A percentile compares a stretch with the other conserved stretches of the same genome.
Conservation (phyloP, 2,113 vertebrate species). For the Ptilonorhynchus violaceus region DNA sequence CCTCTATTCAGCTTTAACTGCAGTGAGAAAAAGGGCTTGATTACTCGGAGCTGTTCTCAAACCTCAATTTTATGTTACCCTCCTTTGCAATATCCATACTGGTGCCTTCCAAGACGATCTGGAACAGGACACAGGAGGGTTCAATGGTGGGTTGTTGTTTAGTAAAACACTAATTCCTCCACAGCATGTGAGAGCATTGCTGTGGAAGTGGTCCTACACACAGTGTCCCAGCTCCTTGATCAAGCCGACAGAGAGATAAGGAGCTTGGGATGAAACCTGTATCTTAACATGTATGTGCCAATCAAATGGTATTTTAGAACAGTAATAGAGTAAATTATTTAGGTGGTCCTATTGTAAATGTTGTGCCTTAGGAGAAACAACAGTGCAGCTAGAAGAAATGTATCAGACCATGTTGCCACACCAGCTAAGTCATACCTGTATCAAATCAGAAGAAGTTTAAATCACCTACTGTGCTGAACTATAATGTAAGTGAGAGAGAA, state of each 20-base stretch:
- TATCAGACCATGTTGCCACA: neutral
- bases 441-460: neutral
- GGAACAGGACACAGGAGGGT: neutral
- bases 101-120: neutral
- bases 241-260: neutral
- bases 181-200: neutral
- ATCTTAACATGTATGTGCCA: neutral
- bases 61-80: neutral
- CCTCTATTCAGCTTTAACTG: neutral
- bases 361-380: conserved; percentile 25
- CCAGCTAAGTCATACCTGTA: neutral
- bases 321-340: conserved; percentile 13
- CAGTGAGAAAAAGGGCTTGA: neutral
- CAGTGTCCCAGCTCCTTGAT: neutral
- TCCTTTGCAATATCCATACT: neutral
- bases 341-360: neutral
- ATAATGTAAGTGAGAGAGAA: neutral
- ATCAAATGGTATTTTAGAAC: conserved; percentile 10
- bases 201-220: neutral
- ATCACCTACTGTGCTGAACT: neutral
- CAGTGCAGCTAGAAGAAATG: neutral
- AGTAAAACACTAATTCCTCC: conserved; percentile 17
- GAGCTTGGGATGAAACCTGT: neutral
- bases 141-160: neutral
- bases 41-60: neutral